These are phyloP conservation scores for Euwallacea similis DNA, from an alignment of 1,140 invertebrate genomes.

Conservation along the genomic window DNA sequence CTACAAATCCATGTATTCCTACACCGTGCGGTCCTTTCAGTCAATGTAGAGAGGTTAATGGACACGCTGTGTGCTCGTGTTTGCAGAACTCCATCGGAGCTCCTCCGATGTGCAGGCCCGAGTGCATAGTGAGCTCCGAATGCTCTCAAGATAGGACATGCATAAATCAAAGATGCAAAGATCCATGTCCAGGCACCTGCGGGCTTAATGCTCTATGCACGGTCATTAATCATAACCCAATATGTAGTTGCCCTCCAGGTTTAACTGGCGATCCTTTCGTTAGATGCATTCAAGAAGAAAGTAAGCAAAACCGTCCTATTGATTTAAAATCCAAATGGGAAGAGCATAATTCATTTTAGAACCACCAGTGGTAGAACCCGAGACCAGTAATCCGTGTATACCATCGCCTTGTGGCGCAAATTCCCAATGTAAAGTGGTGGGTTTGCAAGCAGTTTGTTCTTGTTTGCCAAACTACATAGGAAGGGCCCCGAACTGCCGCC, in stretches of 20 bases:
- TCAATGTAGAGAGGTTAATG: constrained; percentile 65
- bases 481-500: constrained; percentile 73
- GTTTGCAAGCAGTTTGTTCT: constrained; percentile 71
- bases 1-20: constrained; percentile 64
- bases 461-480: constrained; percentile 74
- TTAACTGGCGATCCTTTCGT: constrained; percentile 75
- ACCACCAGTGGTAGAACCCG: constrained; percentile 52
- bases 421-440: constrained; percentile 71
- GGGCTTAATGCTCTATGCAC: constrained; percentile 72
- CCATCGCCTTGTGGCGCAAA: constrained; percentile 81
- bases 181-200: constrained; percentile 76
- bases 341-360: constrained; percentile 51
- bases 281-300: constrained; percentile 62
- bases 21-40: constrained; percentile 74
- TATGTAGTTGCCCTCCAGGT: constrained; percentile 71
- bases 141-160: constrained; percentile 71
- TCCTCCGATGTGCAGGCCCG: constrained; percentile 71
- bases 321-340: not conserved
- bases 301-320: constrained; percentile 53
- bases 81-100: constrained; percentile 67
- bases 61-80: constrained; percentile 72
- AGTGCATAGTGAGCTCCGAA: constrained; percentile 75
- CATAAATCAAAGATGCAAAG: constrained; percentile 72
- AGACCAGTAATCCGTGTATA: constrained; percentile 65
- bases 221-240: constrained; percentile 75